A percentile compares a stretch with the other conserved stretches of the same genome.
phyloP scores from a whole-genome alignment of 2,797 vertebrate species.

The Tiaroga cobitis region DNA sequence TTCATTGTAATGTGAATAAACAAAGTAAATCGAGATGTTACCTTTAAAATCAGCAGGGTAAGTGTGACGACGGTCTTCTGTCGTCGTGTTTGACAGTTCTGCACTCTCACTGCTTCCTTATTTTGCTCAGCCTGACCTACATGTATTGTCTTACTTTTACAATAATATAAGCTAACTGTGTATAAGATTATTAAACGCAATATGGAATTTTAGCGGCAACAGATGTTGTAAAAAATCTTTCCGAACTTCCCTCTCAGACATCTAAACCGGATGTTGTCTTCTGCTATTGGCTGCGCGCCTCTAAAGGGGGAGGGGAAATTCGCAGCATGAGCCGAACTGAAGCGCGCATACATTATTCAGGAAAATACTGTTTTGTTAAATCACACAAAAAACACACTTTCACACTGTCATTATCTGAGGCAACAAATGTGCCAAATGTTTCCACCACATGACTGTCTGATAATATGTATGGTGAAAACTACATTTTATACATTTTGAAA shows the following conservation, averaged over 20 bases:
- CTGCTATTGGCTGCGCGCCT: conserved; percentile 44
- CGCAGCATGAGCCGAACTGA: background rate
- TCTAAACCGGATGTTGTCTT: conserved; percentile 53
- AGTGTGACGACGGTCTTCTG: background rate
- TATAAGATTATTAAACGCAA: background rate
- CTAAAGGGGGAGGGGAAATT: background rate
- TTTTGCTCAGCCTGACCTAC: background rate
- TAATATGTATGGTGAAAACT: background rate
- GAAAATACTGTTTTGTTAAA: background rate
- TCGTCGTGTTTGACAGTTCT: background rate
- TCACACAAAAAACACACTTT: background rate
- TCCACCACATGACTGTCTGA: background rate
- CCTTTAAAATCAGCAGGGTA: background rate
- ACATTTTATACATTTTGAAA: background rate
- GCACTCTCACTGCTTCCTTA: background rate
- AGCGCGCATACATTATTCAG: background rate
- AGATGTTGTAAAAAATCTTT: background rate
- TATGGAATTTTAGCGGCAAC: conserved; percentile 2
- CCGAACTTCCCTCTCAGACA: conserved; percentile 54
- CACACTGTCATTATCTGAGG: background rate
- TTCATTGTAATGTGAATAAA: background rate
- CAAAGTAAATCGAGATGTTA: background rate
- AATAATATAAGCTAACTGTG: background rate
- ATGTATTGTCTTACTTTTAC: background rate
- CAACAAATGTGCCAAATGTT: background rate